Evolutionary conservation across 2,888 invertebrate genomes (phyloP).

Genomic region (Atherix ibis): DNA sequence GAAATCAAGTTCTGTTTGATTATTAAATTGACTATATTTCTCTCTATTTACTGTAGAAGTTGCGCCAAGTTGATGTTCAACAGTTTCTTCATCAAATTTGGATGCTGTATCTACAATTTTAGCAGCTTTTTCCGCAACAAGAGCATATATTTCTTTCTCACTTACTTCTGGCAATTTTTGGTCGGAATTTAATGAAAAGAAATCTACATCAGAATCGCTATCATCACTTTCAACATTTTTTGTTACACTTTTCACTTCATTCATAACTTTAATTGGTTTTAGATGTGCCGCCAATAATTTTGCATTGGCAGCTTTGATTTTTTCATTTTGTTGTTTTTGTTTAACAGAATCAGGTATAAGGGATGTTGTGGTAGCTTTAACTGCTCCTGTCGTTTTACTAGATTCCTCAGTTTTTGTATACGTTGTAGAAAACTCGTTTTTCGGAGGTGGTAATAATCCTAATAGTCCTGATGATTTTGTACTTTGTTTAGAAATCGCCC

Average conservation of each 20-base stretch:
- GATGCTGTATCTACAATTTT: conserved; percentile 22
- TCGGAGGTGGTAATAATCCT: conserved; percentile 53
- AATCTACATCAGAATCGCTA: conserved; percentile 34
- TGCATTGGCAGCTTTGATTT: background rate
- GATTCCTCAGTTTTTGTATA: conserved; percentile 21
- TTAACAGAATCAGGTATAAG: conserved; percentile 33
- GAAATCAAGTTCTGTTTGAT: conserved; percentile 1
- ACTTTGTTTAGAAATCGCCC: background rate
- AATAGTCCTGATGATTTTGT: conserved; percentile 38
- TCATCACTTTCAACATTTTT: conserved; percentile 33
- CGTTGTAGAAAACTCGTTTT: conserved; percentile 23
- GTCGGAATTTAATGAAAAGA: conserved; percentile 31
- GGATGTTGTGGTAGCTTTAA: conserved; percentile 18
- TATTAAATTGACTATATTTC: conserved; percentile 8
- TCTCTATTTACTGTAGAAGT: background rate
- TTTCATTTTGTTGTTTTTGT: conserved; percentile 10
- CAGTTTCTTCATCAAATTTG: conserved; percentile 14
- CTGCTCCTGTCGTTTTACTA: conserved; percentile 39
- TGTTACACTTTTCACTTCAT: conserved; percentile 16
- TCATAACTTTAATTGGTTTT: no score
- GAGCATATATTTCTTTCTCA: conserved; percentile 27
- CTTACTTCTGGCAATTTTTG: conserved; percentile 36
- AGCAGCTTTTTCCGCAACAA: conserved; percentile 27
- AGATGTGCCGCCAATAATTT: no score
- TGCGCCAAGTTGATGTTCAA: conserved; percentile 8